Percentiles rank a stretch among this genome's conserved stretches.
These are phyloP conservation scores for Phrynosoma platyrhinos DNA, from an alignment of 2,113 vertebrate genomes.

Conservation along the genomic window DNA sequence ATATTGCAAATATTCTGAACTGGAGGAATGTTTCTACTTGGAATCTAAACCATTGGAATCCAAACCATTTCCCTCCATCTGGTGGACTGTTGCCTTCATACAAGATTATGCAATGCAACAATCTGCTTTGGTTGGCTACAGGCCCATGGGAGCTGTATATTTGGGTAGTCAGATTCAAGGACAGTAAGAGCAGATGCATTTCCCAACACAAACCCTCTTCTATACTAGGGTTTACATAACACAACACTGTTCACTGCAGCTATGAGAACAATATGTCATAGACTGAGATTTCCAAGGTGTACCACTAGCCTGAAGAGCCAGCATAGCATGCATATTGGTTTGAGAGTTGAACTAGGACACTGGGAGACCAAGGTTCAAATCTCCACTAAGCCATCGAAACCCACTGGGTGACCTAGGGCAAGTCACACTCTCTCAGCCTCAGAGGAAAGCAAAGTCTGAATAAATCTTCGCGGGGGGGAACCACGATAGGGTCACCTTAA, in stretches of 20 bases:
- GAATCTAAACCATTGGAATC: neutral
- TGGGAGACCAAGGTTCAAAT: no score
- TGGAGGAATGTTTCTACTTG: neutral
- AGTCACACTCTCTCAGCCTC: no score
- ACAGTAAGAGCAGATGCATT: no score
- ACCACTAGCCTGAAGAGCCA: no score
- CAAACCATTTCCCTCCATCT: neutral
- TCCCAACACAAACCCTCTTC: neutral
- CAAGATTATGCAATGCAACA: constrained; percentile 16
- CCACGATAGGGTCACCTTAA: no score
- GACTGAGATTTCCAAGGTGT: neutral
- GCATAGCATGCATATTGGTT: no score
- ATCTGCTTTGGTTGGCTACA: neutral
- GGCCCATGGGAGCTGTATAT: neutral
- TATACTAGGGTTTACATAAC: neutral
- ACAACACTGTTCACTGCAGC: neutral
- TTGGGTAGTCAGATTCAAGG: neutral
- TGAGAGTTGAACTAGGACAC: no score
- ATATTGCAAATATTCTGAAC: neutral
- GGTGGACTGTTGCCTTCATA: constrained; percentile 3
- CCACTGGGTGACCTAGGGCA: no score
- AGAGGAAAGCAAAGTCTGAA: no score
- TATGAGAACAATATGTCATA: neutral
- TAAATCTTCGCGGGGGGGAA: no score
- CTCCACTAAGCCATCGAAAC: no score